A percentile compares a stretch with the other conserved stretches of the same genome.
Evolutionary conservation across 2,113 vertebrate genomes (phyloP).

Genomic region (Sylvia atricapilla): DNA sequence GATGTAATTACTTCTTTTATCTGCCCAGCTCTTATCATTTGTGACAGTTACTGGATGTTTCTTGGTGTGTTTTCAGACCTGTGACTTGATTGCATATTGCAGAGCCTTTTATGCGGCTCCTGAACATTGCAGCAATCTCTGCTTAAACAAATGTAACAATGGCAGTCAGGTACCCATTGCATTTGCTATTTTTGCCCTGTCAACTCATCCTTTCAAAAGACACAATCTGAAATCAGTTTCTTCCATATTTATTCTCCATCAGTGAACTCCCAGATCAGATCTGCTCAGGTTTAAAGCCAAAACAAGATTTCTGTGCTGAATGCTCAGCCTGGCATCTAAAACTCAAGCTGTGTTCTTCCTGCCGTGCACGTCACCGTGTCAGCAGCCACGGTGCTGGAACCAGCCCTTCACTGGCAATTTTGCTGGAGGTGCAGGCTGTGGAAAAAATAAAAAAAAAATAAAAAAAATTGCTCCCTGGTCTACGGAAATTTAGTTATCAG

Average conservation of each 20-base stretch:
- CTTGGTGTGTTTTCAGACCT: slow-evolving; percentile 59
- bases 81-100: slow-evolving; percentile 53
- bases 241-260: slow-evolving; percentile 63
- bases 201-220: slow-evolving; percentile 58
- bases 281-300: slow-evolving; percentile 62
- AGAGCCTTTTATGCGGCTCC: background rate
- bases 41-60: slow-evolving; percentile 40
- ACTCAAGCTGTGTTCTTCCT: slow-evolving; percentile 38
- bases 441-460: background rate
- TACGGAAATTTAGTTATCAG: background rate
- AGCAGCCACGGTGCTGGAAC: background rate
- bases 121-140: slow-evolving; percentile 48
- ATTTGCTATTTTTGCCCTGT: slow-evolving; percentile 55
- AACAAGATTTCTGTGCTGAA: slow-evolving; percentile 49
- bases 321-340: slow-evolving; percentile 49
- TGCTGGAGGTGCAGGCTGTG: background rate
- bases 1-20: slow-evolving; percentile 52
- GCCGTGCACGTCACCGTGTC: background rate
- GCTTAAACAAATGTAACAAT: slow-evolving; percentile 65
- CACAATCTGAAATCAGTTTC: slow-evolving; percentile 60
- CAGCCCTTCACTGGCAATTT: background rate
- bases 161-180: slow-evolving; percentile 42
- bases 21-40: slow-evolving; percentile 37
- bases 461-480: background rate
- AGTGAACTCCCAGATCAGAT: slow-evolving; percentile 55